A percentile compares a stretch with the other conserved stretches of the same genome.
Conservation (phyloP, 1,140 invertebrate genomes). For the Papilio xuthus region DNA sequence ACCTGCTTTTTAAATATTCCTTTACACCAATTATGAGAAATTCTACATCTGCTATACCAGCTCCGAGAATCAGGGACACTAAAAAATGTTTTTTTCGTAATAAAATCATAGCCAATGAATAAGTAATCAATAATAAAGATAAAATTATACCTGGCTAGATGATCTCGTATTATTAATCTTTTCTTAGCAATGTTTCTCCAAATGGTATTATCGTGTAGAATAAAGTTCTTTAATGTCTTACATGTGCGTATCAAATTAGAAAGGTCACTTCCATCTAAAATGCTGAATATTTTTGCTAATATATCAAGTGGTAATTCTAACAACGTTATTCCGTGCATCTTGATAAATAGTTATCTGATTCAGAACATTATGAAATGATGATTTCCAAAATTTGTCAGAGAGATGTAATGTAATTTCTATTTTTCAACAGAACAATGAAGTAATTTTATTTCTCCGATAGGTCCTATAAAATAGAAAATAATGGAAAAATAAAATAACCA, state of each 20-base stretch:
- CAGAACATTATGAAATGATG: background rate
- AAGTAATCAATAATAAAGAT: background rate
- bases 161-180: slow-evolving; percentile 52
- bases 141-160: slow-evolving; percentile 48
- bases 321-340: slow-evolving; percentile 43
- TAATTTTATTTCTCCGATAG: no score
- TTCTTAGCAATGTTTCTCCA: slow-evolving; percentile 55
- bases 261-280: slow-evolving; percentile 56
- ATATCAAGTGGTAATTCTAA: slow-evolving; percentile 63
- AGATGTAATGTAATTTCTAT: background rate
- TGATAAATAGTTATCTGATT: slow-evolving; percentile 19
- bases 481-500: background rate
- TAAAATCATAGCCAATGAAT: background rate
- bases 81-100: slow-evolving; percentile 28
- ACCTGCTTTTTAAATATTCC: slow-evolving; percentile 67
- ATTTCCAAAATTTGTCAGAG: background rate
- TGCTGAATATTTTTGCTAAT: slow-evolving; percentile 62
- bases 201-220: slow-evolving; percentile 58
- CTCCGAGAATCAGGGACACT: slow-evolving; percentile 44
- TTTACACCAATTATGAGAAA: slow-evolving; percentile 69
- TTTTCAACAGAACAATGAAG: background rate
- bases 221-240: slow-evolving; percentile 57
- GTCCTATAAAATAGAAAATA: background rate
- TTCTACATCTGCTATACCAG: slow-evolving; percentile 60
- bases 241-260: slow-evolving; percentile 66